phyloP scores from a whole-genome alignment of 1,140 invertebrate genomes.

The Euschistus heros region DNA sequence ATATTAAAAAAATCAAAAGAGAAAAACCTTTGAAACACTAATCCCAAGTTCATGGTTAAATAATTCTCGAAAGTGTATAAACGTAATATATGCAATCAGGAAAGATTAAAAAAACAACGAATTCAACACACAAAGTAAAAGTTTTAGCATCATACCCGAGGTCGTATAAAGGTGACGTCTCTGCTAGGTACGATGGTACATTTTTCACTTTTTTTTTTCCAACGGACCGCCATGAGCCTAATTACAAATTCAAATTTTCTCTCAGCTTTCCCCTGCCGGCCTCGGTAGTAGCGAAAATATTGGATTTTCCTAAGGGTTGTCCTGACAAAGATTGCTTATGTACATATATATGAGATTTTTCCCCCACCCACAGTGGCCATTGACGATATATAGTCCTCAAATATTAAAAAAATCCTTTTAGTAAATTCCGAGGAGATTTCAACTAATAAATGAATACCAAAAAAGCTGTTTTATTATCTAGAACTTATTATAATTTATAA shows the following conservation, averaged over 20 bases:
- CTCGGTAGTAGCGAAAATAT: neutral
- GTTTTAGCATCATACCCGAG: neutral
- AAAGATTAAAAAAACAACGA: too few relatives aligned
- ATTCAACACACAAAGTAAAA: constrained; percentile 1
- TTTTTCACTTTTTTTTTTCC: neutral
- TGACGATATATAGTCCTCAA: neutral
- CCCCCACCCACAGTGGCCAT: neutral
- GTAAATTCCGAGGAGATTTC: too few relatives aligned
- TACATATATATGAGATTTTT: constrained; percentile 3
- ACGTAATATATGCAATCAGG: too few relatives aligned
- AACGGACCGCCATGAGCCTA: neutral
- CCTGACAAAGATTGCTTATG: neutral
- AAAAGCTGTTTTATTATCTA: too few relatives aligned
- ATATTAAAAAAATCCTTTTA: too few relatives aligned
- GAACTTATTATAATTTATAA: too few relatives aligned
- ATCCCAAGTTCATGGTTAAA: too few relatives aligned
- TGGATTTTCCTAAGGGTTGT: constrained; percentile 1
- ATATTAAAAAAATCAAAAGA: too few relatives aligned
- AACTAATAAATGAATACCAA: too few relatives aligned
- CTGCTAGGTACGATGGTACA: neutral
- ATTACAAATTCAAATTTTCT: neutral
- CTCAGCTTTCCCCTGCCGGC: neutral
- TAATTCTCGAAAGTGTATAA: too few relatives aligned
- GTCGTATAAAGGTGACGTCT: neutral
- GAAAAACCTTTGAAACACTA: too few relatives aligned